These are phyloP conservation scores for Octodon degus DNA, from an alignment of 2,113 vertebrate genomes.

Conservation along the genomic window DNA sequence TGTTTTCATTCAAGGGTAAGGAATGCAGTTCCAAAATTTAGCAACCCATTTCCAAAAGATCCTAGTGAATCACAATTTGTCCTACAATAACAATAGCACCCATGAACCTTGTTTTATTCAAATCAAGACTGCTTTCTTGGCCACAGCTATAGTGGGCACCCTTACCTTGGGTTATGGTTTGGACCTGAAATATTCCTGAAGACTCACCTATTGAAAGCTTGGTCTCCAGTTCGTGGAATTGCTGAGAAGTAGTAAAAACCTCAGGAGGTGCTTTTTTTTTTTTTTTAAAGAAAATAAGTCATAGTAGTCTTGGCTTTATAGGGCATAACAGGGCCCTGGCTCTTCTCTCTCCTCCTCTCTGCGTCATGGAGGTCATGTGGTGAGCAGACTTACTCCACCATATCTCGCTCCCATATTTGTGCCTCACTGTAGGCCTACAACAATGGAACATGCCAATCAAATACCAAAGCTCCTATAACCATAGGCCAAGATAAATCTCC, in stretches of 20 bases:
- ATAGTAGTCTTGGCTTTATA: not conserved
- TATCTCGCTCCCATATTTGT: not conserved
- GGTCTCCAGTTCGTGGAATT: not conserved
- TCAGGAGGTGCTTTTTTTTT: not conserved
- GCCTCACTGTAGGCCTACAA: not conserved
- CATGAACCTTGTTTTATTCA: not conserved
- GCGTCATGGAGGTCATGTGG: not conserved
- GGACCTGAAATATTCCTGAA: not conserved
- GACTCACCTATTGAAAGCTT: not conserved
- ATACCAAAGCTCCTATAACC: not conserved
- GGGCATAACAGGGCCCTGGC: not conserved
- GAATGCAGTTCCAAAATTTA: not conserved
- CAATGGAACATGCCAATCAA: not conserved
- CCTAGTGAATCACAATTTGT: slow-evolving; percentile 13
- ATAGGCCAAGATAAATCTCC: not conserved
- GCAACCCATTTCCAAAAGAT: not conserved
- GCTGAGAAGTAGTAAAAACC: not conserved
- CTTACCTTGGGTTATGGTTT: not conserved
- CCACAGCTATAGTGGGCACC: not conserved
- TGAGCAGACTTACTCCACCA: not conserved
- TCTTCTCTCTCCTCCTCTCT: not conserved
- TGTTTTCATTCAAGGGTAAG: slow-evolving; percentile 2
- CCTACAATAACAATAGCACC: not conserved
- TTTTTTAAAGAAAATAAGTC: not conserved
- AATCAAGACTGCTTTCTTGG: not conserved